Base-by-base conservation (phyloP, 64 coral and sea anemone species). In the Porites australiensis region DNA sequence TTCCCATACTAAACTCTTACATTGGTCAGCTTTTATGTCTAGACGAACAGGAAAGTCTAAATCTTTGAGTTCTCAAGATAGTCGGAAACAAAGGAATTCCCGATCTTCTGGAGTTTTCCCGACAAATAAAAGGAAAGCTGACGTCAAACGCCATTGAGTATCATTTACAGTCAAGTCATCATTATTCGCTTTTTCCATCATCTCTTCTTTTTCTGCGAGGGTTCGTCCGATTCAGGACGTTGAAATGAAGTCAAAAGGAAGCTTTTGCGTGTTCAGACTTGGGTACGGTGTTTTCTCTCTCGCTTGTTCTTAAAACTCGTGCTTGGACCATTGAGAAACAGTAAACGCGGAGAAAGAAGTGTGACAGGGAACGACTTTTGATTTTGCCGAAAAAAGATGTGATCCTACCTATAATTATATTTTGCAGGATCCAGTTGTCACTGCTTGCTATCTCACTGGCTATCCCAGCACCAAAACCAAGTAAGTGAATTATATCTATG, bases 81-180 rank as follows among this genome's bases (percentile, higher is more conserved):
- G n/a, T n/a, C n/a, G n/a, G n/a, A n/a, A n/a, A n/a, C n/a, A n/a
- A n/a, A n/a, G n/a, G n/a, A n/a, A n/a, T n/a, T n/a, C n/a, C n/a
- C n/a, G n/a, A n/a, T n/a, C n/a, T n/a, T n/a, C n/a, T n/a, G n/a
- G n/a, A n/a, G n/a, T n/a, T n/a, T n/a, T n/a, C n/a, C n/a, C n/a
- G n/a, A n/a, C n/a, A n/a, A n/a, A n/a, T n/a, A n/a, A n/a, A n/a
- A n/a, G 77, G 37, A 63, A 83, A 83, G 8, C 27, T 83, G 79
- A 83, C 43, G 66, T 61, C 79, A 65, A 44, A 59, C 44, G 18
- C n/a, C n/a, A n/a, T n/a, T n/a, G n/a, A n/a, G n/a, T n/a, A n/a
- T n/a, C n/a, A n/a, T n/a, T 47, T 44, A 66, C 45, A 11, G 79
- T n/a, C 2, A 49, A n/a, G 45, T 81, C 58, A 52, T 43, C 44